Conservation (phyloP, 2,888 invertebrate genomes). For the Sycophila texana region DNA sequence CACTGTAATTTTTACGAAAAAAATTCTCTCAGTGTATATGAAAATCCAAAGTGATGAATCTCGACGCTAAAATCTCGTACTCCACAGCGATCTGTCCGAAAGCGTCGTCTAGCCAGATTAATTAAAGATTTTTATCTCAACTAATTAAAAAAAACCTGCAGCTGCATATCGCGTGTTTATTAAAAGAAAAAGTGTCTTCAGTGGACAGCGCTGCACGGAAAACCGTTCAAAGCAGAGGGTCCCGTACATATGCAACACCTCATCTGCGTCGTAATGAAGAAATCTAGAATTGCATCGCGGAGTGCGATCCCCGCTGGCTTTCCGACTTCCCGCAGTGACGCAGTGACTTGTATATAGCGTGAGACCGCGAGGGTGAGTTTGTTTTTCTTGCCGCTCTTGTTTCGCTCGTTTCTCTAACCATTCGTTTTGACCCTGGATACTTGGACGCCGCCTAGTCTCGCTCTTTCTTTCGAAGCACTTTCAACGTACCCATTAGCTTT, state of each 20-base stretch:
- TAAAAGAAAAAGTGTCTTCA: too few species aligned
- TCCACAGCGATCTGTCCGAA: too few species aligned
- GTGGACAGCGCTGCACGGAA: not conserved
- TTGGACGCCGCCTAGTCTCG: constrained; percentile 11
- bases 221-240: constrained; percentile 53
- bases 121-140: too few species aligned
- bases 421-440: constrained; percentile 44
- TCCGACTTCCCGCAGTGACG: constrained; percentile 69
- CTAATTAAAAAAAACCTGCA: too few species aligned
- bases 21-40: too few species aligned
- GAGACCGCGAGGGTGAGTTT: constrained; percentile 56
- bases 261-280: constrained; percentile 68
- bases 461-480: constrained; percentile 32
- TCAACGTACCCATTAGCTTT: constrained; percentile 39
- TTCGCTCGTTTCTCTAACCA: constrained; percentile 31
- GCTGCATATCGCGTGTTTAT: too few species aligned
- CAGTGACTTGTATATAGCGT: constrained; percentile 66
- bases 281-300: constrained; percentile 62
- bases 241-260: constrained; percentile 50
- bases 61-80: too few species aligned
- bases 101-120: too few species aligned
- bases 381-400: constrained; percentile 37
- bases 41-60: too few species aligned
- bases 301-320: constrained; percentile 43
- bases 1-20: too few species aligned